A percentile compares a stretch with the other conserved stretches of the same genome.
Conservation (phyloP, 2,113 vertebrate species). For the Bostrychus sinensis region DNA sequence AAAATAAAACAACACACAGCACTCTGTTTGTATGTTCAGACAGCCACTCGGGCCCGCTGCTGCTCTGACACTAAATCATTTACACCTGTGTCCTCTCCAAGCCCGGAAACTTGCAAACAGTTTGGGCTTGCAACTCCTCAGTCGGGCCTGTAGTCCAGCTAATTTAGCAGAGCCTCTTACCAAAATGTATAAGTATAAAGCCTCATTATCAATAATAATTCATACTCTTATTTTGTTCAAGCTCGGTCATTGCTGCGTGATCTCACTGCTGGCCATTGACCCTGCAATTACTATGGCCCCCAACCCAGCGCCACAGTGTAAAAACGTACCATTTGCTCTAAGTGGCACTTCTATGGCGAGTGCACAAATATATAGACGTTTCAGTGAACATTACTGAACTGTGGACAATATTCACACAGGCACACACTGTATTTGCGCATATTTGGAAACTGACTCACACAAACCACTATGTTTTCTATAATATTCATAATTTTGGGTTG, state of each 20-base stretch:
- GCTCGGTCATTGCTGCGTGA: not conserved
- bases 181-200: conserved; percentile 19
- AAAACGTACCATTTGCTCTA: conserved; percentile 28
- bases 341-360: conserved; percentile 33
- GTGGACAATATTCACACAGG: conserved; percentile 16
- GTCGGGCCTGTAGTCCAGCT: conserved; percentile 19
- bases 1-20: conserved; percentile 33
- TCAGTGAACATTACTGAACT: conserved; percentile 38
- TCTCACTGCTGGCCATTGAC: conserved; percentile 15
- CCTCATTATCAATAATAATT: conserved; percentile 24
- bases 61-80: conserved; percentile 70
- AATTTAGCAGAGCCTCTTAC: conserved; percentile 9
- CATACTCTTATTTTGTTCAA: conserved; percentile 22
- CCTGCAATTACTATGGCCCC: conserved; percentile 22
- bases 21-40: conserved; percentile 27
- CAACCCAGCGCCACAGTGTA: conserved; percentile 23
- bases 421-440: conserved; percentile 58
- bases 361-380: conserved; percentile 51
- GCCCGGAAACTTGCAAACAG: conserved; percentile 53
- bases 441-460: conserved; percentile 62
- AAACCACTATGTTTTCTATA: conserved; percentile 74
- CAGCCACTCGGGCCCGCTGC: conserved; percentile 20
- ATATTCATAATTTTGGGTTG: conserved; percentile 77
- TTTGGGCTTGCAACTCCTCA: conserved; percentile 18
- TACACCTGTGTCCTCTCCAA: conserved; percentile 67